Base-by-base conservation (phyloP, 2,797 vertebrate genomes). In the Oceanodroma leucorhoa region DNA sequence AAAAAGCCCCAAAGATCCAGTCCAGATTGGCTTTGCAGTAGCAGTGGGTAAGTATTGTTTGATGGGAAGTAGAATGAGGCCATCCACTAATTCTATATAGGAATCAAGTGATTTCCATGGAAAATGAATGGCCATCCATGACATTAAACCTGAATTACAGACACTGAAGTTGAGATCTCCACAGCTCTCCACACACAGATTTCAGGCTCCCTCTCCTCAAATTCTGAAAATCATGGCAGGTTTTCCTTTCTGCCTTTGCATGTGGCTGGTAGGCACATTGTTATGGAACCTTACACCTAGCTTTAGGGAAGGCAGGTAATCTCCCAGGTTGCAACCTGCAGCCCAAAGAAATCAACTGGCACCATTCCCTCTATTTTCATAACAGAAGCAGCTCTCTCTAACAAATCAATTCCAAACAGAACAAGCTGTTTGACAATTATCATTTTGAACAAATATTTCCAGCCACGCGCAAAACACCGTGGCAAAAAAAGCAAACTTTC, bases 361-460 rank as follows among this genome's bases (percentile, higher is more conserved):
- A 27, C 32, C 26, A 5, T 40, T 64, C 72, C 78, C 65, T 91
- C 34, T 48, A 54, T 81, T 92, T 90, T 15, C 55, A 16, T 36
- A 41, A 50, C 67, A 85, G 70, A 83, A 77, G 32, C 51, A 66
- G 51, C 83, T 90, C 85, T 64, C 75, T 82, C 7, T 80, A 60
- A 72, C 55, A 54, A 76, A 83, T 19, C 51, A 57, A 10, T 80
- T 77, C 64, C 78, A 90, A 96, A 50, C 67, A 93, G 87, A 94
- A 32, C 12, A n/a, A 82, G 83, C 73, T 40, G 30, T 62, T 87
- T 93, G 83, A 94, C 91, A 96, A 94, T 90, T 91, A 93, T 27
- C 1, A 53, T 36, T 95, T 86, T 8, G 76, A 96, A 96, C 88
- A 96, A 97, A 94, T 95, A 95, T 96, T 97, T 95, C 93, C 94